phyloP scores from a whole-genome alignment of 2,797 vertebrate genomes.

The Gallinago nigripennis region DNA sequence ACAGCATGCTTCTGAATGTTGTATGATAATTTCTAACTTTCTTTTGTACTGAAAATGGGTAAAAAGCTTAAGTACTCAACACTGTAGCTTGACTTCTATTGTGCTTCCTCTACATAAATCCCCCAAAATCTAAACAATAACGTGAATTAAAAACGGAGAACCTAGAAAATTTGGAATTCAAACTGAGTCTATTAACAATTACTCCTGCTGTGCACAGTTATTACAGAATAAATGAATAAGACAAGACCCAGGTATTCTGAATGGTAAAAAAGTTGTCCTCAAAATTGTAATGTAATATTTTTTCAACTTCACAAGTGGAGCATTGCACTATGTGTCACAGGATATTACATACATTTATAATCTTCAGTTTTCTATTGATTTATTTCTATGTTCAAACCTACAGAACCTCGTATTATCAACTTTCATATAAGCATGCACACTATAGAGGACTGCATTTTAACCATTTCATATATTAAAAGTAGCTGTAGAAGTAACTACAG shows the following conservation, averaged over 20 bases:
- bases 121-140: not conserved
- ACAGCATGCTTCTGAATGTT: conserved; percentile 48
- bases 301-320: not conserved
- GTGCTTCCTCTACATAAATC: not conserved
- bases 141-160: not conserved
- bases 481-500: not conserved
- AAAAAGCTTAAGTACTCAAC: conserved; percentile 30
- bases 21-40: conserved; percentile 61
- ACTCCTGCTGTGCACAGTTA: not conserved
- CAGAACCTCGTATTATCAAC: not conserved
- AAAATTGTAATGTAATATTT: not conserved
- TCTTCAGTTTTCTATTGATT: not conserved
- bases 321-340: not conserved
- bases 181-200: not conserved
- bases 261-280: not conserved
- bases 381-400: not conserved
- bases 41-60: conserved; percentile 52
- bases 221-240: not conserved
- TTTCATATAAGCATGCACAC: not conserved
- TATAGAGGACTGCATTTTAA: not conserved
- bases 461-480: not conserved
- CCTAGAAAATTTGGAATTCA: conserved; percentile 27
- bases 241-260: not conserved
- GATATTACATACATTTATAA: not conserved
- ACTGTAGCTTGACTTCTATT: not conserved